Evolutionary conservation across 2,113 vertebrate species (phyloP).

Genomic region (Lucifuga dentata): DNA sequence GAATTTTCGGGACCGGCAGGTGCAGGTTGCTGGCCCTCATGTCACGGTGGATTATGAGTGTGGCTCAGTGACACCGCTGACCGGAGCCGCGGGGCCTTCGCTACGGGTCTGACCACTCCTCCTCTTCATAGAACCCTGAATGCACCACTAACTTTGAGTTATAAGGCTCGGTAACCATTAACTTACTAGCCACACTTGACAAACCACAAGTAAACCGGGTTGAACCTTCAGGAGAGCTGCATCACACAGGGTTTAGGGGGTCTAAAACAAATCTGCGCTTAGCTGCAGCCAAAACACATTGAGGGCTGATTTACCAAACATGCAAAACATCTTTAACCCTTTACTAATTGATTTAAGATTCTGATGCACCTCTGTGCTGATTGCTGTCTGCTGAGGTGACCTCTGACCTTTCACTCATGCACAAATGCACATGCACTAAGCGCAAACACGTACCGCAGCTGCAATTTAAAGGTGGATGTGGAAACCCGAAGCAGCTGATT

Average conservation of each 20-base stretch:
- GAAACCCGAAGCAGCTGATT: slow-evolving; percentile 1
- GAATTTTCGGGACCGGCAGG: slow-evolving; percentile 96
- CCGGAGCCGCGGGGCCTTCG: slow-evolving; percentile 86
- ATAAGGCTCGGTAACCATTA: slow-evolving; percentile 15
- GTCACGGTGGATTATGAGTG: slow-evolving; percentile 91
- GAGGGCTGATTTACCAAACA: slow-evolving; percentile 45
- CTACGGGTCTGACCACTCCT: slow-evolving; percentile 81
- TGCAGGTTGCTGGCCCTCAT: slow-evolving; percentile 83
- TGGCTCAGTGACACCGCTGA: slow-evolving; percentile 89
- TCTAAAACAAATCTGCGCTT: slow-evolving; percentile 22
- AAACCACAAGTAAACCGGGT: not conserved
- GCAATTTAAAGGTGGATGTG: not conserved
- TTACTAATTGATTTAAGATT: slow-evolving; percentile 12
- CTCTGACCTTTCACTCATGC: not conserved
- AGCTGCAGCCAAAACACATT: slow-evolving; percentile 24
- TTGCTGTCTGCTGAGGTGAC: slow-evolving; percentile 17
- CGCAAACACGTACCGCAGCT: slow-evolving; percentile 34
- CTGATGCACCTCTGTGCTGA: not conserved
- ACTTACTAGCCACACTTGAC: slow-evolving; percentile 4
- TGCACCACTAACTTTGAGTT: slow-evolving; percentile 15
- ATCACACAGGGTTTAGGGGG: not conserved
- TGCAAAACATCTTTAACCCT: slow-evolving; percentile 26
- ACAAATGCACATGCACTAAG: slow-evolving; percentile 55
- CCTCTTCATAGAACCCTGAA: slow-evolving; percentile 20
- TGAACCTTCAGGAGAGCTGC: too few relatives aligned